phyloP scores from a whole-genome alignment of 2,797 vertebrate genomes.

The Pipistrellus nathusii region DNA sequence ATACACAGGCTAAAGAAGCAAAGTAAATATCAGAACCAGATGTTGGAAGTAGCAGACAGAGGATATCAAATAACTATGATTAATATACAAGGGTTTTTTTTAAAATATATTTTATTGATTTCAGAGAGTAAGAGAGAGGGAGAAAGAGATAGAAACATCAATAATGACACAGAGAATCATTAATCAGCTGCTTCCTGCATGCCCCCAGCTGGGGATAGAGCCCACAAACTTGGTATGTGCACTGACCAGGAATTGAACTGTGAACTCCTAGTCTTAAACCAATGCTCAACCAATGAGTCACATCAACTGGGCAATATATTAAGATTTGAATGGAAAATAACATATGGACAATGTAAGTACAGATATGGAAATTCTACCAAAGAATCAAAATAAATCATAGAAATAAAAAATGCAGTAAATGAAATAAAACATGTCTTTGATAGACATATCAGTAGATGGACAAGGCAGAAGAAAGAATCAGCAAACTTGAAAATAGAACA shows the following conservation, averaged over 20 bases:
- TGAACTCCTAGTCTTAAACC: too few relatives aligned
- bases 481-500: neutral
- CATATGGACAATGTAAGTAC: neutral
- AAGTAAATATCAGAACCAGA: neutral
- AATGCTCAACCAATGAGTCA: too few relatives aligned
- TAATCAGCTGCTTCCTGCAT: too few relatives aligned
- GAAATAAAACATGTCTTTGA: neutral
- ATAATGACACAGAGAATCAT: too few relatives aligned
- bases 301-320: neutral
- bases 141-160: too few relatives aligned
- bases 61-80: conserved; percentile 6
- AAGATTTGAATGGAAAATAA: neutral
- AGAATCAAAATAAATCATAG: neutral
- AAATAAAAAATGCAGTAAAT: neutral
- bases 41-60: neutral
- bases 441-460: neutral
- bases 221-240: too few relatives aligned
- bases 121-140: too few relatives aligned
- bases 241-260: too few relatives aligned
- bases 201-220: too few relatives aligned
- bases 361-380: neutral
- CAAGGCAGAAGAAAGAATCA: neutral
- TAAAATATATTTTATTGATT: too few relatives aligned
- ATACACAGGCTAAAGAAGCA: neutral
- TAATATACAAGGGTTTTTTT: neutral